These are phyloP conservation scores for Microctonus aethiopoides DNA, from an alignment of 2,888 invertebrate genomes.

Conservation along the genomic window DNA sequence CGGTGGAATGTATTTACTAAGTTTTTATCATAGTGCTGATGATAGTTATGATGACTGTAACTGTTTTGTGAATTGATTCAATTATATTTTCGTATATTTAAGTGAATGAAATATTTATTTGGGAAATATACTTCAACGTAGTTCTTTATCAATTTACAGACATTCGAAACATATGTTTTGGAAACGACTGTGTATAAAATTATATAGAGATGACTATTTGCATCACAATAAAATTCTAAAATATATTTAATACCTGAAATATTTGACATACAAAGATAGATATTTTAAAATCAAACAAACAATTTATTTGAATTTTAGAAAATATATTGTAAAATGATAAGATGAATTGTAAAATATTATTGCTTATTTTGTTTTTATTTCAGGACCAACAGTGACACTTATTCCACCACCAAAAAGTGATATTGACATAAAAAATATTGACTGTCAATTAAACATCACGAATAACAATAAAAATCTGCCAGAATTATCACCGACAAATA, in stretches of 20 bases:
- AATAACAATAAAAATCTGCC: slow-evolving; percentile 35
- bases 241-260: no score
- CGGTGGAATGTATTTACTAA: background rate
- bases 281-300: no score
- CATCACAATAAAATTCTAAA: no score
- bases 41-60: background rate
- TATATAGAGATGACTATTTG: background rate
- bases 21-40: no score
- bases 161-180: background rate
- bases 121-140: background rate
- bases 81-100: background rate
- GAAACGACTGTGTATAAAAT: background rate
- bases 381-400: slow-evolving; percentile 44
- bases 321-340: no score
- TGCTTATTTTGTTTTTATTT: slow-evolving; percentile 33
- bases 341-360: no score
- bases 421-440: slow-evolving; percentile 25
- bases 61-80: background rate
- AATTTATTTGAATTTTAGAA: no score
- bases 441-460: slow-evolving; percentile 37
- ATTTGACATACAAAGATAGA: no score
- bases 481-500: slow-evolving; percentile 34
- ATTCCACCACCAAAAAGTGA: slow-evolving; percentile 32
- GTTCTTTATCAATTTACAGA: background rate
- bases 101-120: background rate